A percentile compares a stretch with the other conserved stretches of the same genome.
Conservation (phyloP, 23 tunicate species). For the Phallusia fumigata region DNA sequence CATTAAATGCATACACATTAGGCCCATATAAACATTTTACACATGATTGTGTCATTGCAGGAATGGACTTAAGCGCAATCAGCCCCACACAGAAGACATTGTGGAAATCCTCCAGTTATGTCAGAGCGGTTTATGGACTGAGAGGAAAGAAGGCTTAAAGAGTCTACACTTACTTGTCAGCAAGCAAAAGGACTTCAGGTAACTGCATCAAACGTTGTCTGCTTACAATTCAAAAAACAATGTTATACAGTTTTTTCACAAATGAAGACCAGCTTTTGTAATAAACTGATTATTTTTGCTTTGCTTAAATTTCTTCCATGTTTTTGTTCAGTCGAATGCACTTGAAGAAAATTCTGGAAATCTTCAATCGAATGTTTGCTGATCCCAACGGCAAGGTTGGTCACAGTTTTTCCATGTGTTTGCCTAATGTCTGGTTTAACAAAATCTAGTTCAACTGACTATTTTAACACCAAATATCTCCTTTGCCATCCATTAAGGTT, state of each 20-base stretch:
- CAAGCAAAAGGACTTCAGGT: constrained; percentile 68
- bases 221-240: no score
- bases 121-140: constrained; percentile 82
- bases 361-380: constrained; percentile 93
- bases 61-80: constrained; percentile 61
- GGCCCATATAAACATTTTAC: not conserved
- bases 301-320: no score
- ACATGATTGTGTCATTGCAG: constrained; percentile 1
- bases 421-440: not conserved
- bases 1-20: not conserved
- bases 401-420: not conserved
- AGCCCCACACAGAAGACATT: constrained; percentile 61
- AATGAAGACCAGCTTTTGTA: no score
- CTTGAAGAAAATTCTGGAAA: constrained; percentile 81
- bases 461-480: no score
- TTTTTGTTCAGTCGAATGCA: constrained; percentile 65
- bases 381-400: constrained; percentile 96
- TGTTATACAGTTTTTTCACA: no score
- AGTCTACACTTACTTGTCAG: constrained; percentile 58
- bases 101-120: constrained; percentile 73
- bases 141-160: constrained; percentile 84
- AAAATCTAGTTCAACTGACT: no score
- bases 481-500: no score
- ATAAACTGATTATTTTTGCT: no score
- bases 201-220: not conserved